Evolutionary conservation across 1,140 invertebrate genomes (phyloP).

Genomic region (Danaus melanippus): DNA sequence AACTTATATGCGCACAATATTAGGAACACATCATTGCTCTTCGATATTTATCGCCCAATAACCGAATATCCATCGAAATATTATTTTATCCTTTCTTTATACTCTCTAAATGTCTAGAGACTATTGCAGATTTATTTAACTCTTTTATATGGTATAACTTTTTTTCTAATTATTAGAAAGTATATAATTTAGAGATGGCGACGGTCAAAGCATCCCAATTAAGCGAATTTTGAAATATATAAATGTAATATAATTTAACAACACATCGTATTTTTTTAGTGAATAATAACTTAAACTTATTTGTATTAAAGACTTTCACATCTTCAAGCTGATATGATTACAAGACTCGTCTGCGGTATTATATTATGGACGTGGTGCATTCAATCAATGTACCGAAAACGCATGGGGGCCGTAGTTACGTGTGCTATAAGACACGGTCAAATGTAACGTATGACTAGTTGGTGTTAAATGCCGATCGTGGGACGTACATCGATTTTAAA

Average conservation of each 20-base stretch:
- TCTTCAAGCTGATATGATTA: conserved; percentile 9
- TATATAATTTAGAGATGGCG: no score
- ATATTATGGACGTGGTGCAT: conserved; percentile 26
- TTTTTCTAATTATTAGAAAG: no score
- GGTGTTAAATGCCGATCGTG: conserved; percentile 49
- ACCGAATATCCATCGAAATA: background rate
- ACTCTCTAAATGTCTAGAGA: no score
- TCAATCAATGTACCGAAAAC: conserved; percentile 37
- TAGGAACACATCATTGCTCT: background rate
- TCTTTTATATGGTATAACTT: no score
- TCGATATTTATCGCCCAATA: no score
- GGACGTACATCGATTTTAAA: conserved; percentile 69
- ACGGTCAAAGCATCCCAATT: no score
- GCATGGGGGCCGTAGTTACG: conserved; percentile 38
- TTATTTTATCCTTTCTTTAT: no score
- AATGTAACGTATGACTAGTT: conserved; percentile 45
- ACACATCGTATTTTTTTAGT: no score
- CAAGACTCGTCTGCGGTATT: conserved; percentile 9
- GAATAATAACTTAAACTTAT: no score
- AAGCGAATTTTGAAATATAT: no score
- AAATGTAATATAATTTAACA: no score
- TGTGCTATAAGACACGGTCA: conserved; percentile 43
- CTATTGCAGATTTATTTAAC: no score
- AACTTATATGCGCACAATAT: conserved; percentile 37
- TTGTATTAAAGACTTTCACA: conserved; percentile 1